These are phyloP conservation scores for Polydrusus pterygomalis DNA, from an alignment of 2,888 invertebrate species.

Conservation along the genomic window DNA sequence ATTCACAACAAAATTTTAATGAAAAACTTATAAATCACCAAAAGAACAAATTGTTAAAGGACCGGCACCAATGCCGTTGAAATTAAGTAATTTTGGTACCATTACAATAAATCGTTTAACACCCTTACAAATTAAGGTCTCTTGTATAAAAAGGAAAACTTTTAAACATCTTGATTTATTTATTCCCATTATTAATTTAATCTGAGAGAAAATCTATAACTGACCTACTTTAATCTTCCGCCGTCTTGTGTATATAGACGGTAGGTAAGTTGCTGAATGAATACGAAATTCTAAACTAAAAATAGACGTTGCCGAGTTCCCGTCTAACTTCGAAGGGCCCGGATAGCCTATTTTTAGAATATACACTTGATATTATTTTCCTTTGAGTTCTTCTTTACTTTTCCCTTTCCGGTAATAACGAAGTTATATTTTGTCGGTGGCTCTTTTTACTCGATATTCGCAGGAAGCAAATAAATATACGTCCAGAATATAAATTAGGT, in stretches of 20 bases:
- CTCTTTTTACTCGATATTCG: slow-evolving; percentile 4
- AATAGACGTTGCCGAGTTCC: slow-evolving; percentile 12
- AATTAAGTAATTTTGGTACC: too few relatives aligned
- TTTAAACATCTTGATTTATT: slow-evolving; percentile 9
- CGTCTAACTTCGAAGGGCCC: slow-evolving; percentile 14
- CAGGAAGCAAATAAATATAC: not conserved
- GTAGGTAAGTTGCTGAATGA: slow-evolving; percentile 12
- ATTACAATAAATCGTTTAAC: not conserved
- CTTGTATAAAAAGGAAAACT: not conserved
- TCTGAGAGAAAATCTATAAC: slow-evolving; percentile 36
- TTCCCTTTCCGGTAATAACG: slow-evolving; percentile 15
- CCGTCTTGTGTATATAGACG: slow-evolving; percentile 7
- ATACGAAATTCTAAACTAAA: slow-evolving; percentile 6
- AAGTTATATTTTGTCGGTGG: slow-evolving; percentile 17
- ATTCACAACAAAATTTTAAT: too few relatives aligned
- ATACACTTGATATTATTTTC: slow-evolving; percentile 13
- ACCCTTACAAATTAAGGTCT: slow-evolving; percentile 21
- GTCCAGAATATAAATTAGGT: slow-evolving; percentile 21
- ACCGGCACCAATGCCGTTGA: too few relatives aligned
- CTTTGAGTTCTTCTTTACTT: slow-evolving; percentile 19
- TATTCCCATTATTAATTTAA: slow-evolving; percentile 15
- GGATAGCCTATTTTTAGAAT: slow-evolving; percentile 29
- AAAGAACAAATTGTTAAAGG: too few relatives aligned
- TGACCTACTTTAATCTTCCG: slow-evolving; percentile 39
- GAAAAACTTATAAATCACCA: too few relatives aligned